Evolutionary conservation across 2,888 invertebrate genomes (phyloP).

Genomic region (Cryptus armator): DNA sequence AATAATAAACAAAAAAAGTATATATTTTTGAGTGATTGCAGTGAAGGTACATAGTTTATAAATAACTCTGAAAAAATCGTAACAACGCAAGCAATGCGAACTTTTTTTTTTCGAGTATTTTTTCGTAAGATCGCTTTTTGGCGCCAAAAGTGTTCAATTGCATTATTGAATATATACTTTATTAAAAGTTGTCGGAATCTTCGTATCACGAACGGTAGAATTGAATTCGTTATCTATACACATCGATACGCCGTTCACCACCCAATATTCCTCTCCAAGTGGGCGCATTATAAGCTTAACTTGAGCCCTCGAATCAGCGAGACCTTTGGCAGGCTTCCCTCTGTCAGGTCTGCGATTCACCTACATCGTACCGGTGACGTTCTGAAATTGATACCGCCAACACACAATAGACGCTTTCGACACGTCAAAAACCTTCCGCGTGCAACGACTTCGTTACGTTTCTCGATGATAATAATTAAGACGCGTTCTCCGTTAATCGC

Average conservation of each 20-base stretch:
- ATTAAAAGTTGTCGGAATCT: too few relatives aligned
- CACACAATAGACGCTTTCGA: slow-evolving; percentile 41
- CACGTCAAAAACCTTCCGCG: not conserved
- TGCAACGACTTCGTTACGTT: slow-evolving; percentile 7
- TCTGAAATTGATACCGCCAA: slow-evolving; percentile 76
- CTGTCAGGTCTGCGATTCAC: slow-evolving; percentile 77
- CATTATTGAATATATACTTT: too few relatives aligned
- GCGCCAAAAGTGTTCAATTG: too few relatives aligned
- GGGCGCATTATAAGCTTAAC: slow-evolving; percentile 51
- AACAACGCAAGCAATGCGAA: too few relatives aligned
- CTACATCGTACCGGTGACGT: slow-evolving; percentile 54
- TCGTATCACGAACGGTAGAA: not conserved
- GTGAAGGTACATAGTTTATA: too few relatives aligned
- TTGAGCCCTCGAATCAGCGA: slow-evolving; percentile 74
- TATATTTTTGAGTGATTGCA: too few relatives aligned
- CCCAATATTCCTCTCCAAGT: slow-evolving; percentile 36
- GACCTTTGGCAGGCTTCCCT: slow-evolving; percentile 79
- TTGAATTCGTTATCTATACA: not conserved
- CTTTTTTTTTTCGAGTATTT: too few relatives aligned
- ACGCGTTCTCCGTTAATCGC: slow-evolving; percentile 23
- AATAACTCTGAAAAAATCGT: too few relatives aligned
- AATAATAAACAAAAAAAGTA: too few relatives aligned
- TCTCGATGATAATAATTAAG: slow-evolving; percentile 16
- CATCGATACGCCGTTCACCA: not conserved
- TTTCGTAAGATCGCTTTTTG: too few relatives aligned